Evolutionary conservation across 2,113 vertebrate genomes (phyloP).

Genomic region (Archocentrus centrarchus): DNA sequence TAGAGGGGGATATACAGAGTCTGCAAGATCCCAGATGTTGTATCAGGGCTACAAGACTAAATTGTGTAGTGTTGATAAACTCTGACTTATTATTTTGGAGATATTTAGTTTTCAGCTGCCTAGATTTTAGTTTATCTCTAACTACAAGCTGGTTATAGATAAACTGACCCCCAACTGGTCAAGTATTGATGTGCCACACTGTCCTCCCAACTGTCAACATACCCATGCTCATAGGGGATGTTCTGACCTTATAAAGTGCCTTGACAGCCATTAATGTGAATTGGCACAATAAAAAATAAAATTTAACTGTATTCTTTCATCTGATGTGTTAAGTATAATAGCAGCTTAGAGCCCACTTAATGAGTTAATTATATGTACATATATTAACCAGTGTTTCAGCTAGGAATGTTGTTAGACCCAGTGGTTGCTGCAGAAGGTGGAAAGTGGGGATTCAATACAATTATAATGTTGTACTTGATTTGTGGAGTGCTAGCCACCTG

Average conservation of each 20-base stretch:
- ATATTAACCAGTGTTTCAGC: neutral
- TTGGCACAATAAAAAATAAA: neutral
- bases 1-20: neutral
- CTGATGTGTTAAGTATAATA: neutral
- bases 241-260: too few species aligned
- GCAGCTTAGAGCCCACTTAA: neutral
- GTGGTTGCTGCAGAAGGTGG: too few species aligned
- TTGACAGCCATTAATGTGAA: too few species aligned
- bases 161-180: neutral
- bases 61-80: too few species aligned
- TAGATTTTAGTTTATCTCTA: neutral
- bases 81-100: neutral
- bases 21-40: neutral
- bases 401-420: fast-evolving
- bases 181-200: neutral
- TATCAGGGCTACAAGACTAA: neutral
- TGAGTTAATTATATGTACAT: neutral
- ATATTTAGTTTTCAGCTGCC: neutral
- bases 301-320: neutral
- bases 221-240: neutral
- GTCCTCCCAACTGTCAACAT: neutral
- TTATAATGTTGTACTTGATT: neutral
- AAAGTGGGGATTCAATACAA: too few species aligned
- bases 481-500: too few species aligned
- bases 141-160: neutral